Evolutionary conservation across 2,113 vertebrate species (phyloP).

Genomic region (Psilopogon haemacephalus): DNA sequence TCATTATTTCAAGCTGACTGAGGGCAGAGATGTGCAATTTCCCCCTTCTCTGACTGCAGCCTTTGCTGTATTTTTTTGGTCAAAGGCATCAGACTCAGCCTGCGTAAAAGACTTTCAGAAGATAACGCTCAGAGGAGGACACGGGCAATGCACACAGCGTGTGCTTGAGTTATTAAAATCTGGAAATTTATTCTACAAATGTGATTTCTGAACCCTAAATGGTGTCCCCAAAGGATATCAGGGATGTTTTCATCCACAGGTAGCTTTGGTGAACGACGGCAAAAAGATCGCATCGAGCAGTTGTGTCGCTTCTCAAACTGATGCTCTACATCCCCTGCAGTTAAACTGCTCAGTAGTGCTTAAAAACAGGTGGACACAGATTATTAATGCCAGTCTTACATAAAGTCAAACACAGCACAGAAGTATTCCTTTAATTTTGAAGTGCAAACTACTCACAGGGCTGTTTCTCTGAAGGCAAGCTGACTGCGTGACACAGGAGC

Average conservation of each 20-base stretch:
- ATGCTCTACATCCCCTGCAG: neutral
- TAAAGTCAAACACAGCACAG: neutral
- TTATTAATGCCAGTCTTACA: neutral
- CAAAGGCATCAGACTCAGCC: neutral
- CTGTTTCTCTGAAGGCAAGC: neutral
- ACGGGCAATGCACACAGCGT: neutral
- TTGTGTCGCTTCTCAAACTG: neutral
- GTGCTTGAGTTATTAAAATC: neutral
- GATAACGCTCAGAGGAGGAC: neutral
- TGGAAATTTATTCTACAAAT: neutral
- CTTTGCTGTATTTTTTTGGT: neutral
- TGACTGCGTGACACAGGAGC: rapidly evolving
- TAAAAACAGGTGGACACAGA: neutral
- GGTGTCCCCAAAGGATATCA: neutral
- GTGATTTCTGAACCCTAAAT: neutral
- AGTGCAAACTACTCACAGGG: neutral
- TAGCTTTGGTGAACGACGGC: neutral
- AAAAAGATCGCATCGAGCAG: neutral
- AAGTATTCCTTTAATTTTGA: neutral
- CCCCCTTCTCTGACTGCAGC: neutral
- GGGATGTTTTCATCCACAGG: neutral
- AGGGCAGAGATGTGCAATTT: neutral
- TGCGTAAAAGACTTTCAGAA: neutral
- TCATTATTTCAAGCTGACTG: neutral
- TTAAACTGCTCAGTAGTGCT: neutral